A percentile compares a stretch with the other conserved stretches of the same genome.
Conservation (phyloP, 2,113 vertebrate species). For the Geococcyx californianus region DNA sequence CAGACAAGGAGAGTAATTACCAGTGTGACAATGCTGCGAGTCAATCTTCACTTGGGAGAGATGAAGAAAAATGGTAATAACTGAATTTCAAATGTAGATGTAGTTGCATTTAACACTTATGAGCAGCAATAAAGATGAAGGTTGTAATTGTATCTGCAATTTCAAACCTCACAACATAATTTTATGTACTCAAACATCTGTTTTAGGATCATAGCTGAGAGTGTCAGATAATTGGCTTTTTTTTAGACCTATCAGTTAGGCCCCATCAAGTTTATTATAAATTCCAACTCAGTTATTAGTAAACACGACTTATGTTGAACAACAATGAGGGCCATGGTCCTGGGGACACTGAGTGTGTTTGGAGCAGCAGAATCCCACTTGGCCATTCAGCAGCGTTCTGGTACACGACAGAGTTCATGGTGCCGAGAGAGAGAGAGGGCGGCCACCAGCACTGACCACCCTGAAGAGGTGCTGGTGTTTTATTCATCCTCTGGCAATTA, state of each 20-base stretch:
- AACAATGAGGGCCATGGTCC: not conserved
- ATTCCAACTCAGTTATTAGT: slow-evolving; percentile 54
- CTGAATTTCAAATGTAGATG: slow-evolving; percentile 15
- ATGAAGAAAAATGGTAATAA: not conserved
- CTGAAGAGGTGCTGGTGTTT: not conserved
- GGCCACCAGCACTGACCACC: fast-evolving
- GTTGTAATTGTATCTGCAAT: slow-evolving; percentile 49
- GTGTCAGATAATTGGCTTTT: slow-evolving; percentile 48
- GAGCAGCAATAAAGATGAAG: slow-evolving; percentile 64
- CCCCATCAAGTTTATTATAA: slow-evolving; percentile 65
- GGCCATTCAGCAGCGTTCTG: not conserved
- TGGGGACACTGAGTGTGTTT: not conserved
- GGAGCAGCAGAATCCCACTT: not conserved
- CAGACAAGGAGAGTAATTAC: slow-evolving; percentile 18
- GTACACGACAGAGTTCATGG: fast-evolving
- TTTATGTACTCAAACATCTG: slow-evolving; percentile 66
- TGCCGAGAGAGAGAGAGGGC: not conserved
- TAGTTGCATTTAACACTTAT: slow-evolving; percentile 33
- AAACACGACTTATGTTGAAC: not conserved
- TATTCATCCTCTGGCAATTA: not conserved
- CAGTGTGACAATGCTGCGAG: not conserved
- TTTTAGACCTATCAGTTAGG: slow-evolving; percentile 51
- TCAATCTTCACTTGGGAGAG: not conserved
- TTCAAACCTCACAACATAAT: slow-evolving; percentile 36
- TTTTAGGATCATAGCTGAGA: slow-evolving; percentile 49